These are phyloP conservation scores for Octomys mimax DNA, from an alignment of 2,797 vertebrate species.

Conservation along the genomic window DNA sequence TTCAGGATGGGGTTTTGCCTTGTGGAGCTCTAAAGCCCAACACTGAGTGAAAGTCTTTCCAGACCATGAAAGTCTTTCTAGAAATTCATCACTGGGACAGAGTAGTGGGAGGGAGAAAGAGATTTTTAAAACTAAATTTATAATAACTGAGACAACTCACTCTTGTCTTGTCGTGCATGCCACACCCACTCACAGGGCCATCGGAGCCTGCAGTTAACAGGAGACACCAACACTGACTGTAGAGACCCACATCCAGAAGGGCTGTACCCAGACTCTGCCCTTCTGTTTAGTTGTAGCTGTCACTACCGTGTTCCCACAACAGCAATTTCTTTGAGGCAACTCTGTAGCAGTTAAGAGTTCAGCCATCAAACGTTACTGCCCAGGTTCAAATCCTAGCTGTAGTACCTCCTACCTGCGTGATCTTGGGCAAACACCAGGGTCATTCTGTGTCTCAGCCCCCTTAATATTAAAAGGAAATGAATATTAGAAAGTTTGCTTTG, in stretches of 20 bases:
- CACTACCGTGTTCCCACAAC: not conserved
- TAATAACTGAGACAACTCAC: not conserved
- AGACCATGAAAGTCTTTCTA: not conserved
- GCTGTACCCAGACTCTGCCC: not conserved
- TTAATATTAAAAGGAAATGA: not conserved
- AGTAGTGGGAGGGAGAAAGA: not conserved
- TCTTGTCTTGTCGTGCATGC: not conserved
- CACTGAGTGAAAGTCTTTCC: not conserved
- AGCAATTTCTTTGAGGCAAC: not conserved
- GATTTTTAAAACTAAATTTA: not conserved
- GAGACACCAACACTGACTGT: rapidly evolving
- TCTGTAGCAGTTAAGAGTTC: not conserved
- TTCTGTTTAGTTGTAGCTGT: not conserved
- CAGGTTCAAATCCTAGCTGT: not conserved
- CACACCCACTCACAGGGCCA: rapidly evolving
- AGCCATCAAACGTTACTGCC: not conserved
- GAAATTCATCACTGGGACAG: not conserved
- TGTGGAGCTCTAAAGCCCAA: not conserved
- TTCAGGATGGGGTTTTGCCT: not conserved
- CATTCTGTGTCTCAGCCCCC: not conserved
- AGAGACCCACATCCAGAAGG: not conserved
- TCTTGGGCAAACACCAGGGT: not conserved
- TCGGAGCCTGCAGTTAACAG: not conserved
- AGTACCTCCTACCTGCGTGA: not conserved
- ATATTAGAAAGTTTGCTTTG: not conserved